A percentile compares a stretch with the other conserved stretches of the same genome.
Evolutionary conservation across 2,797 vertebrate genomes (phyloP).

Genomic region (Adelosebastes latens): DNA sequence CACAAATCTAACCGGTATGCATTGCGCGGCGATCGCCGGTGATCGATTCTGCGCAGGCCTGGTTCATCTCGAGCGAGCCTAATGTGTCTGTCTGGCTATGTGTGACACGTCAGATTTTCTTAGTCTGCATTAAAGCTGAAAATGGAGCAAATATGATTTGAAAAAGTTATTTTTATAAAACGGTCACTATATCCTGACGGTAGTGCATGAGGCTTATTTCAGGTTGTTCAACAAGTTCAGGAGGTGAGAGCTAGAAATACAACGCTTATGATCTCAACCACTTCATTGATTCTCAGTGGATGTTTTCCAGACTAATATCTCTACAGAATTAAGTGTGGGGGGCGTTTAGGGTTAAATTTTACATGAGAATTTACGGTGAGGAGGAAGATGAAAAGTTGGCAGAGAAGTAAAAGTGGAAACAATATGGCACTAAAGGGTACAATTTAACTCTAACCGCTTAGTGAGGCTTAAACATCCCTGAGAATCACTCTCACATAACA

Average conservation of each 20-base stretch:
- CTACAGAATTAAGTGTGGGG: neutral
- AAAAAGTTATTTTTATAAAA: too few relatives aligned
- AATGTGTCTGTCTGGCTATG: neutral
- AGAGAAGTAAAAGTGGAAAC: slow-evolving; percentile 45
- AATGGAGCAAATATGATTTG: too few relatives aligned
- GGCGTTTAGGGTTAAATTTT: neutral
- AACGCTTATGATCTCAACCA: neutral
- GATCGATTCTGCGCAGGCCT: too few relatives aligned
- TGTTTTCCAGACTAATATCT: neutral
- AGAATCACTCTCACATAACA: slow-evolving; percentile 1
- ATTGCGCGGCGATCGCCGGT: rapidly evolving
- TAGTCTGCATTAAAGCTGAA: neutral
- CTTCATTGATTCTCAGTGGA: neutral
- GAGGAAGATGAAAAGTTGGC: neutral
- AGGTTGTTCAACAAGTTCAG: too few relatives aligned
- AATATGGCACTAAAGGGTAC: slow-evolving; percentile 29
- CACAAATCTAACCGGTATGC: too few relatives aligned
- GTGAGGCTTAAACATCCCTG: slow-evolving; percentile 6
- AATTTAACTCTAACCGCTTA: slow-evolving; percentile 5
- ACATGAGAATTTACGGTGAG: neutral
- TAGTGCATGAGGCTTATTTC: too few relatives aligned
- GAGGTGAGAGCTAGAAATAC: too few relatives aligned
- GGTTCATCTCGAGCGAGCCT: too few relatives aligned
- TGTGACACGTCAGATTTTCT: neutral
- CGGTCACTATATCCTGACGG: too few relatives aligned